These are phyloP conservation scores for Pycnomerus fuliginosus DNA, from an alignment of 2,888 invertebrate genomes.

Conservation along the genomic window DNA sequence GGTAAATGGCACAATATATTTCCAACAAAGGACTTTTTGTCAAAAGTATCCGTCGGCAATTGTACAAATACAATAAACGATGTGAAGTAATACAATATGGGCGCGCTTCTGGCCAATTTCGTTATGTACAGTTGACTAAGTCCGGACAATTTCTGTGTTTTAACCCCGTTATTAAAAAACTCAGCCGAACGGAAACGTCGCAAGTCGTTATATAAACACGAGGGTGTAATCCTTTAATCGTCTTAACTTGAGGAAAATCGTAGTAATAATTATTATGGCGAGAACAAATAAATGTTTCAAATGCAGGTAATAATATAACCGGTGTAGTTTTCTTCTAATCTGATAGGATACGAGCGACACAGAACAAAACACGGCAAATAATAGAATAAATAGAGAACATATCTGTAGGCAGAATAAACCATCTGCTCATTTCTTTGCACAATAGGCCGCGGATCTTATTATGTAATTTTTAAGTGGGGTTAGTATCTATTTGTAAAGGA, in stretches of 20 bases:
- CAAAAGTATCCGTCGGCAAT: conserved; percentile 13
- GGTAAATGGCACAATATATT: conserved; percentile 18
- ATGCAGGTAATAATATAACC: conserved; percentile 19
- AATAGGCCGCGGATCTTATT: conserved; percentile 20
- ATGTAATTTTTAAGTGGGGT: conserved; percentile 21
- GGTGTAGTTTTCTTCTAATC: conserved; percentile 18
- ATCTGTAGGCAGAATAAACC: conserved; percentile 15
- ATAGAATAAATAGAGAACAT: conserved; percentile 6
- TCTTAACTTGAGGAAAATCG: no score
- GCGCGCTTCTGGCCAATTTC: conserved; percentile 16
- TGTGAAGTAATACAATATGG: conserved; percentile 8
- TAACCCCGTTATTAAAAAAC: no score
- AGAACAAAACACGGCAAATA: conserved; percentile 13
- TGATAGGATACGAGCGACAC: conserved; percentile 18
- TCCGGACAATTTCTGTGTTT: no score
- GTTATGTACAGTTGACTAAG: no score
- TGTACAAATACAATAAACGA: conserved; percentile 13
- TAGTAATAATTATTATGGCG: no score
- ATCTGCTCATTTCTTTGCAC: conserved; percentile 20
- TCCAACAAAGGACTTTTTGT: conserved; percentile 12
- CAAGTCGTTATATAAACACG: no score
- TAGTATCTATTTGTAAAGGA: conserved; percentile 12
- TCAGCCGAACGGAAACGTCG: no score
- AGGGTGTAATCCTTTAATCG: no score
- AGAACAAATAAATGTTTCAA: conserved; percentile 11